Conservation (phyloP, 2,888 invertebrate species). For the Mayetiola destructor region DNA sequence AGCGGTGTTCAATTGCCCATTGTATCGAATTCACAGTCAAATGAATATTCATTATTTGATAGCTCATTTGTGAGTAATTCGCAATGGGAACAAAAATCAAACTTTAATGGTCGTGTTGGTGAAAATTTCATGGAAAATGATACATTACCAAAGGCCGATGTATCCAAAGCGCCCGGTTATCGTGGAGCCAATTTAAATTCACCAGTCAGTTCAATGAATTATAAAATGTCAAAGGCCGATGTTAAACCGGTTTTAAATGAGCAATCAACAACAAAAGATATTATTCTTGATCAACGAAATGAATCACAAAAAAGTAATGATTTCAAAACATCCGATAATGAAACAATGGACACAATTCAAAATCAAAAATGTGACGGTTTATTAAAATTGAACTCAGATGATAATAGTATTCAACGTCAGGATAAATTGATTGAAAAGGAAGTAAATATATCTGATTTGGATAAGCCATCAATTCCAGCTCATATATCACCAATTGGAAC, state of each 20-base stretch:
- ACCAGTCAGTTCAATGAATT: slow-evolving; percentile 48
- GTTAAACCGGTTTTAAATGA: not conserved
- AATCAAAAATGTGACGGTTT: not conserved
- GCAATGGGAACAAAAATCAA: slow-evolving; percentile 36
- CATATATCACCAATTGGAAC: slow-evolving; percentile 4
- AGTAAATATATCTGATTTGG: not conserved
- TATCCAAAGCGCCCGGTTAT: slow-evolving; percentile 82
- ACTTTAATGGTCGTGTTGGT: slow-evolving; percentile 33
- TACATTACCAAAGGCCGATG: slow-evolving; percentile 51
- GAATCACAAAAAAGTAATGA: not conserved
- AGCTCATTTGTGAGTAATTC: slow-evolving; percentile 40
- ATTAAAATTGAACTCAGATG: not conserved
- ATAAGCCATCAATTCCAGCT: slow-evolving; percentile 14
- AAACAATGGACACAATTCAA: not conserved
- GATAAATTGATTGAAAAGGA: not conserved
- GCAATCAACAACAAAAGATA: not conserved
- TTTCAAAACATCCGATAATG: not conserved
- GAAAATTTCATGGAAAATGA: slow-evolving; percentile 30
- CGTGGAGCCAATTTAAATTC: slow-evolving; percentile 65
- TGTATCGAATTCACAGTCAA: slow-evolving; percentile 29
- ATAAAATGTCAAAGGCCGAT: not conserved
- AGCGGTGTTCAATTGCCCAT: slow-evolving; percentile 13
- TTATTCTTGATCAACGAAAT: not conserved
- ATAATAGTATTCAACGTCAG: not conserved
- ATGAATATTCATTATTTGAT: slow-evolving; percentile 80